These are phyloP conservation scores for Drosophila paramelanica DNA, from an alignment of 2,888 invertebrate species.

Conservation along the genomic window DNA sequence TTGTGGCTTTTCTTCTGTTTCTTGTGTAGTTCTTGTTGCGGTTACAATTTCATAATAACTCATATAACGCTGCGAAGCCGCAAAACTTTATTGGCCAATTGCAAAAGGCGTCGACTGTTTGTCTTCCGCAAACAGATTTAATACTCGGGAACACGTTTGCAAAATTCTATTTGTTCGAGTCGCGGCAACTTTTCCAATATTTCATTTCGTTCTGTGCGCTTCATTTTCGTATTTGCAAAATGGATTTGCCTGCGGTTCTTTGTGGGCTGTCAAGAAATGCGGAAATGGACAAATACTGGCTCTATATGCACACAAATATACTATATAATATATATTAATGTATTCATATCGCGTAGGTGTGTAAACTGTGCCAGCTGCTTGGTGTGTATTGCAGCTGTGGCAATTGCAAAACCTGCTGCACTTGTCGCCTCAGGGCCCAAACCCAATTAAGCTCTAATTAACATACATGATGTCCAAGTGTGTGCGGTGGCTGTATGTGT, in stretches of 20 bases:
- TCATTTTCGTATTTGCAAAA: conserved; percentile 31
- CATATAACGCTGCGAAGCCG: conserved; percentile 45
- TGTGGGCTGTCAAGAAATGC: conserved; percentile 42
- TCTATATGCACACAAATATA: not conserved
- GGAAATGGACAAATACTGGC: conserved; percentile 44
- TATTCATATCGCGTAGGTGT: conserved; percentile 35
- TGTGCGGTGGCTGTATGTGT: conserved; percentile 1
- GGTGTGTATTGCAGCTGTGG: conserved; percentile 22
- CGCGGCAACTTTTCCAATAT: conserved; percentile 39
- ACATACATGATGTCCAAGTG: conserved; percentile 50
- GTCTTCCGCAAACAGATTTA: conserved; percentile 66
- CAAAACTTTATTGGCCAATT: conserved; percentile 43
- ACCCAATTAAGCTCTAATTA: conserved; percentile 74
- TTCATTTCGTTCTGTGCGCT: conserved; percentile 26
- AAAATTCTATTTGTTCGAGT: conserved; percentile 25
- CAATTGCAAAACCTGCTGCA: conserved; percentile 44
- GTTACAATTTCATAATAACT: conserved; percentile 37
- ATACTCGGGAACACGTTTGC: conserved; percentile 19
- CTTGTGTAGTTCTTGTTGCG: conserved; percentile 43
- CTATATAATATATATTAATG: not conserved
- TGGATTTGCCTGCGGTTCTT: conserved; percentile 22
- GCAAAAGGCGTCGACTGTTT: conserved; percentile 29
- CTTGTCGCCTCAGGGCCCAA: conserved; percentile 52
- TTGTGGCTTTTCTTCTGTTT: conserved; percentile 12
- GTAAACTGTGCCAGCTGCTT: conserved; percentile 58